Percentiles rank a stretch among this genome's conserved stretches.
These are phyloP conservation scores for Orchestia grillus DNA, from an alignment of 1,140 invertebrate genomes.

Conservation along the genomic window DNA sequence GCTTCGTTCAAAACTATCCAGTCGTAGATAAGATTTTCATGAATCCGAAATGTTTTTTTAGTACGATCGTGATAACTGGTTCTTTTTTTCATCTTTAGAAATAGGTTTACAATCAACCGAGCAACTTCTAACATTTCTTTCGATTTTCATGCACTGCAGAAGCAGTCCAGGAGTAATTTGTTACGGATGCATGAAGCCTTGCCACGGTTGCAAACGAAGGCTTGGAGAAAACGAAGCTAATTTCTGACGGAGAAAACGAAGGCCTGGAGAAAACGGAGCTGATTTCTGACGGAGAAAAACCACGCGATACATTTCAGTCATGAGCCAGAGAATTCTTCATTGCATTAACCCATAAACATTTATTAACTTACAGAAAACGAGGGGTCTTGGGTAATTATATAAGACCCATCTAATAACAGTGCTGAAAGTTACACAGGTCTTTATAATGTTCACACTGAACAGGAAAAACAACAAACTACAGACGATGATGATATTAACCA, in stretches of 20 bases:
- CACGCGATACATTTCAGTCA: neutral
- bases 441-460: neutral
- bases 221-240: neutral
- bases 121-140: too few relatives aligned
- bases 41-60: too few relatives aligned
- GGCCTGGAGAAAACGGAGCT: neutral
- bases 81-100: too few relatives aligned
- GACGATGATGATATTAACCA: neutral
- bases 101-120: too few relatives aligned
- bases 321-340: neutral
- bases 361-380: neutral
- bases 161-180: neutral
- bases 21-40: too few relatives aligned
- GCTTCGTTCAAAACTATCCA: too few relatives aligned
- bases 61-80: too few relatives aligned
- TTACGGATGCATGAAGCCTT: neutral
- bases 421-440: neutral
- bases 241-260: neutral
- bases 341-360: neutral
- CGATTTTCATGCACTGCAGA: too few relatives aligned
- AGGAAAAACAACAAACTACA: neutral
- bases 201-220: neutral
- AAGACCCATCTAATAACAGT: neutral
- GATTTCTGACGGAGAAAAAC: neutral
- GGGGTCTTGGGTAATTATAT: neutral